Percentiles rank a stretch among this genome's conserved stretches.
phyloP scores from a whole-genome alignment of 1,140 invertebrate species.

The Drosophila lowei region DNA sequence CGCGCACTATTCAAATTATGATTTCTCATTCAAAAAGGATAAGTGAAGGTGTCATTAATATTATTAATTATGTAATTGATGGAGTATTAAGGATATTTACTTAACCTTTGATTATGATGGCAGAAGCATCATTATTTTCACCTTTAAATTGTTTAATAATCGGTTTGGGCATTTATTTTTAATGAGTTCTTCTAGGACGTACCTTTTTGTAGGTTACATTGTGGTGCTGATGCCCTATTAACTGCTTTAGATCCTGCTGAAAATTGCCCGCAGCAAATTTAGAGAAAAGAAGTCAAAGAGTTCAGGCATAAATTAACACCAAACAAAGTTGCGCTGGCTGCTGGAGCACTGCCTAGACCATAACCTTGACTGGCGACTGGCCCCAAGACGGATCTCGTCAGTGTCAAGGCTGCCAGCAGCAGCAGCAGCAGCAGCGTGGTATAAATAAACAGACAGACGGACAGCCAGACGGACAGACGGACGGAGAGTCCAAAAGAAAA shows the following conservation, averaged over 20 bases:
- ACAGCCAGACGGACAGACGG: neutral
- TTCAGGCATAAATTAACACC: slow-evolving; percentile 60
- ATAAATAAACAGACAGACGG: slow-evolving; percentile 46
- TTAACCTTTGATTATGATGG: no score
- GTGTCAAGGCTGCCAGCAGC: slow-evolving; percentile 38
- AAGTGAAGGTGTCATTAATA: no score
- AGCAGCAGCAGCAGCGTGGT: slow-evolving; percentile 34
- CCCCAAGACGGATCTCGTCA: slow-evolving; percentile 34
- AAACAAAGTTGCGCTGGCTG: slow-evolving; percentile 50
- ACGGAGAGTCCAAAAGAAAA: slow-evolving; percentile 15
- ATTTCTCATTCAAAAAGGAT: no score
- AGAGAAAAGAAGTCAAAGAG: slow-evolving; percentile 19
- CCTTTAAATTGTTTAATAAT: no score
- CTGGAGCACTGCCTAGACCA: slow-evolving; percentile 50
- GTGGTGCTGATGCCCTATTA: neutral
- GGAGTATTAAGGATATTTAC: no score
- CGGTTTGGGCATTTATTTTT: no score
- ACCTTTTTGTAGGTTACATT: no score
- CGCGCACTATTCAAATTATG: no score
- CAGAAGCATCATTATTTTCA: no score
- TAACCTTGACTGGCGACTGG: slow-evolving; percentile 56
- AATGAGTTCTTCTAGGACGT: no score
- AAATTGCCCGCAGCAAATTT: slow-evolving; percentile 49
- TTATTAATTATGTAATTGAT: no score
- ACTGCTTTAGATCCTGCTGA: slow-evolving; percentile 2